Base-by-base conservation (phyloP, 2,113 vertebrate species). In the Rousettus leschenaultii region DNA sequence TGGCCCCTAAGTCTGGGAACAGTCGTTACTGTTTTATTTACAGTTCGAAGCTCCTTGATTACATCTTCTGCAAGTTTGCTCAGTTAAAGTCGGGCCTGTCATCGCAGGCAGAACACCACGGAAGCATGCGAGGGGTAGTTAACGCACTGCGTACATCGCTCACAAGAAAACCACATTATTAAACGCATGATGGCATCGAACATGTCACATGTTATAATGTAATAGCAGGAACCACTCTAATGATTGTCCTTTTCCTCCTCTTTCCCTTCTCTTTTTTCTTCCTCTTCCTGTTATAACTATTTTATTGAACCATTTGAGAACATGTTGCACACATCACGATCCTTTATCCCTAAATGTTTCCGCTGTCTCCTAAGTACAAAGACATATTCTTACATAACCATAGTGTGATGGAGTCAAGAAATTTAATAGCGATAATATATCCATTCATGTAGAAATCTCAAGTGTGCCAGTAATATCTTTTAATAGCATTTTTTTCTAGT, bases 291-390 rank as follows among this genome's bases (percentile, higher is more conserved):
- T 22, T 38, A 85, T 80, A 80, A 2, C 45, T 86, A 53, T 87
- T 85, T 84, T 89, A 55, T 22, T 92, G 88, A 92, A 74, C 53
- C n/a, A 38, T 73, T 90, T 85, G 65, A 65, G 48, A 86, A 33
- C 74, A 89, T 53, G 7, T 63, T 77, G 33, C 4, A 40, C 18
- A 55, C 18, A 61, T 84, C 19, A 7, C 66, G 66, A 78, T 83
- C 40, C 9, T 90, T 86, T 73, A 59, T 35, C 28, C 40, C 33
- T 85, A 51, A 73, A 22, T 95, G 7, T 55, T 91, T 95, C 26
- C 40, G 22, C 0, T 89, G 4, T 24, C n/a, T 78, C 24, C 2
- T 65, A 80, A 93, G 45, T 79, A 45, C 30, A 86, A 57, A 61
- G 40, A 40, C n/a, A 33, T 57, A 26, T 24, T 93, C 57, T 88